Percentiles rank a stretch among this genome's conserved stretches.
Evolutionary conservation across 2,888 invertebrate species (phyloP).

Genomic region (Adineta ricciae): DNA sequence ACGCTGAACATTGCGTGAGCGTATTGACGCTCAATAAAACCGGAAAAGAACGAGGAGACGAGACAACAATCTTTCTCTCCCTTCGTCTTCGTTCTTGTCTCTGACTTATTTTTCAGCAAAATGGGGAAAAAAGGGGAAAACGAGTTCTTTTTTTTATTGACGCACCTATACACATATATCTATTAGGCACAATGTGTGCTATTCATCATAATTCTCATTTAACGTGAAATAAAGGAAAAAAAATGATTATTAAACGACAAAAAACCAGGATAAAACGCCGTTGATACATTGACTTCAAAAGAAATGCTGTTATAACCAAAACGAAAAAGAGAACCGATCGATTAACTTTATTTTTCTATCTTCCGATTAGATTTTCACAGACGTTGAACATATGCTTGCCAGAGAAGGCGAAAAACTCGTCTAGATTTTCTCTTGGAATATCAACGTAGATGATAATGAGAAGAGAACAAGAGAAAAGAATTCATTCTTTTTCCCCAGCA

Average conservation of each 20-base stretch:
- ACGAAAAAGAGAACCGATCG: not conserved
- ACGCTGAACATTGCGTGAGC: not conserved
- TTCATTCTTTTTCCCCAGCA: not conserved
- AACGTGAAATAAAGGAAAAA: not conserved
- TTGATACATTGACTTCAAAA: not conserved
- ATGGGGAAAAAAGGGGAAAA: not conserved
- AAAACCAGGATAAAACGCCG: not conserved
- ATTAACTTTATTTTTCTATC: not conserved
- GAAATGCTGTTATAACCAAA: not conserved
- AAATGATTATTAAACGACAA: not conserved
- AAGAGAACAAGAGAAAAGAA: not conserved
- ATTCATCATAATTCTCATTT: not conserved
- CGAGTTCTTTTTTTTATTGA: not conserved
- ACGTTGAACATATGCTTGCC: not conserved
- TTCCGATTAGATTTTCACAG: not conserved
- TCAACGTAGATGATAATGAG: not conserved
- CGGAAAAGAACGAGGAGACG: not conserved
- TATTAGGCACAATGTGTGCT: not conserved
- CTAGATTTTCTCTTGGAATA: not conserved
- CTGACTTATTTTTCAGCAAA: not conserved
- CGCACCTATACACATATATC: not conserved
- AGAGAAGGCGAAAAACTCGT: not conserved
- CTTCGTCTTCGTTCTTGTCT: not conserved
- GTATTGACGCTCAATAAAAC: not conserved
- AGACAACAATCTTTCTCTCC: not conserved